These are phyloP conservation scores for Platyscapa corneri DNA, from an alignment of 1,140 invertebrate species.

Conservation along the genomic window DNA sequence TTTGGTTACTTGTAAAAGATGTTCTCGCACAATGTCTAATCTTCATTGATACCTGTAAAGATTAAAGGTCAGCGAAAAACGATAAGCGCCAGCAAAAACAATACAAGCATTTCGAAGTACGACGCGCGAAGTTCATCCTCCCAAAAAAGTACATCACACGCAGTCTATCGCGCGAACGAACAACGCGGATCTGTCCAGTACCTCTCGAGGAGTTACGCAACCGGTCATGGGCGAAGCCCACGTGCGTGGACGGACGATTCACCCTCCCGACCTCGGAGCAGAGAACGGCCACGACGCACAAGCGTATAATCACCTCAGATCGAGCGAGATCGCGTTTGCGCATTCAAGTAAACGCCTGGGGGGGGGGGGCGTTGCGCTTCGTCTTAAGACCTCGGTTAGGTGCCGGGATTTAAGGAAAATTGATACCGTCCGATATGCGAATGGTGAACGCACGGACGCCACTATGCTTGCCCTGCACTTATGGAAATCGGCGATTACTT, in stretches of 20 bases:
- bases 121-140: neutral
- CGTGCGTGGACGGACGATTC: neutral
- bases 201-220: neutral
- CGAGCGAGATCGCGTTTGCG: constrained; percentile 23
- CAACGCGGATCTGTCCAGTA: neutral
- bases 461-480: constrained; percentile 17
- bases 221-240: neutral
- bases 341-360: constrained; percentile 28
- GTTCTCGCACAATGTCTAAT: too few relatives aligned
- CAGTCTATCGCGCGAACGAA: neutral
- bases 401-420: constrained; percentile 16
- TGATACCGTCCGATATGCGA: constrained; percentile 29
- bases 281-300: neutral
- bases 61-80: neutral
- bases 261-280: neutral
- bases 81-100: neutral
- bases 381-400: constrained; percentile 4
- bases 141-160: neutral
- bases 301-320: constrained; percentile 23
- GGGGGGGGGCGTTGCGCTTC: too few relatives aligned
- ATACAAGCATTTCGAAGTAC: too few relatives aligned
- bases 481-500: constrained; percentile 20
- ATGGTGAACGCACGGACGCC: neutral
- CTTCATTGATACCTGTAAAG: too few relatives aligned
- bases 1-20: too few relatives aligned